Conservation (phyloP, 2,888 invertebrate species). For the Villa cingulata region DNA sequence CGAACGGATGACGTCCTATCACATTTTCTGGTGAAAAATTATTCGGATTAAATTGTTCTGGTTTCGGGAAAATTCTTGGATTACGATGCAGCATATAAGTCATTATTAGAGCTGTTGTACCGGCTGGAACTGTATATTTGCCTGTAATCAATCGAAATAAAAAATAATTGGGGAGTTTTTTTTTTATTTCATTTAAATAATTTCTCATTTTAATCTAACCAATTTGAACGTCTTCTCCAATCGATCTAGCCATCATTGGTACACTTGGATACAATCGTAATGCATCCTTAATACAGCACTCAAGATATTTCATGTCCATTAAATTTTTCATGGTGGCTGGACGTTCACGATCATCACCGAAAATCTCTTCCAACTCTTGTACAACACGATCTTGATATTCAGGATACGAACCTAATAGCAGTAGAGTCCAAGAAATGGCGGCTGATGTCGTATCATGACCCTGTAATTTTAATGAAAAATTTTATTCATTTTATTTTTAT, state of each 20-base stretch:
- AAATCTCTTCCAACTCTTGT: conserved; percentile 39
- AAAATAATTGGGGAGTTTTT: no score
- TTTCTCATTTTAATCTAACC: conserved; percentile 38
- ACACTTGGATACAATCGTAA: conserved; percentile 53
- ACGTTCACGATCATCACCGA: conserved; percentile 34
- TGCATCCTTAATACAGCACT: conserved; percentile 56
- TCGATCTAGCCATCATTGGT: conserved; percentile 45
- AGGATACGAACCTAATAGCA: conserved; percentile 31
- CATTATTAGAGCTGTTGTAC: conserved; percentile 43
- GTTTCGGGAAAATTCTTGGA: conserved; percentile 49
- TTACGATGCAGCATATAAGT: conserved; percentile 54
- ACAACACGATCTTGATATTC: conserved; percentile 36
- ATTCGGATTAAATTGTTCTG: conserved; percentile 54
- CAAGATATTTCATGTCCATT: conserved; percentile 51
- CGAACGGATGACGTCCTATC: conserved; percentile 46
- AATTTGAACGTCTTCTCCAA: conserved; percentile 43
- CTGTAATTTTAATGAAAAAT: conserved; percentile 14
- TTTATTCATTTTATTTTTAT: neutral
- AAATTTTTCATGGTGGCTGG: conserved; percentile 43
- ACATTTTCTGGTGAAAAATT: conserved; percentile 53
- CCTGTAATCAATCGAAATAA: no score
- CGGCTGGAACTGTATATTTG: conserved; percentile 33
- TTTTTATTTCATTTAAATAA: neutral
- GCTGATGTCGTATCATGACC: conserved; percentile 36
- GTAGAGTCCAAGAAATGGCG: conserved; percentile 36